These are phyloP conservation scores for Liodrosophila aerea DNA, from an alignment of 2,888 invertebrate species.

Conservation along the genomic window DNA sequence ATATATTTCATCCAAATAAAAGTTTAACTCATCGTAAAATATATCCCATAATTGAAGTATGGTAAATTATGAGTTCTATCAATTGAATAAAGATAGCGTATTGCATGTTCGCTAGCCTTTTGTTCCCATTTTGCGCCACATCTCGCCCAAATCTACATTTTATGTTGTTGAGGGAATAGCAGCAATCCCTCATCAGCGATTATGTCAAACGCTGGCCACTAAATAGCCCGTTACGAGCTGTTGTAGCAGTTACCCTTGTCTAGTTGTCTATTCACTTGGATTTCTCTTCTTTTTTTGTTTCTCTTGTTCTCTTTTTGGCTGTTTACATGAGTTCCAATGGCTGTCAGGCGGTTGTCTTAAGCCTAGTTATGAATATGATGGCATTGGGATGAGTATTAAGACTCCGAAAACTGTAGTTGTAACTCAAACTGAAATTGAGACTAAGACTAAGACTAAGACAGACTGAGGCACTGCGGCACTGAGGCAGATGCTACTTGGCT, in stretches of 20 bases:
- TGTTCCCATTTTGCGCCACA: neutral
- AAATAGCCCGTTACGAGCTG: slow-evolving; percentile 44
- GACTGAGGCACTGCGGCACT: neutral
- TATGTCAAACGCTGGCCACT: slow-evolving; percentile 69
- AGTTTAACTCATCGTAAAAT: too few species aligned
- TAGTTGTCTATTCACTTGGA: slow-evolving; percentile 14
- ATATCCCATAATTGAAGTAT: too few species aligned
- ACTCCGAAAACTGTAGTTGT: neutral
- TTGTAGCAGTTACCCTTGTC: slow-evolving; percentile 29
- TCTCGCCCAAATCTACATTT: neutral
- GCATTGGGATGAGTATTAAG: neutral
- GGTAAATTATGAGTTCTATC: too few species aligned
- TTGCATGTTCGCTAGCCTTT: neutral
- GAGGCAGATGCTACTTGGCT: slow-evolving; percentile 13
- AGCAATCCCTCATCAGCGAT: slow-evolving; percentile 67
- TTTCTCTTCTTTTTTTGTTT: slow-evolving; percentile 15
- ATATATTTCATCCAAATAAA: too few species aligned
- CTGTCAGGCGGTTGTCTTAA: slow-evolving; percentile 34
- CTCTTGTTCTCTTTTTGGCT: slow-evolving; percentile 20
- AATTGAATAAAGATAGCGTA: too few species aligned
- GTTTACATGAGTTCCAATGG: slow-evolving; percentile 24
- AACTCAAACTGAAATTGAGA: neutral
- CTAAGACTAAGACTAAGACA: slow-evolving; percentile 2
- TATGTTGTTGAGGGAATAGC: slow-evolving; percentile 4
- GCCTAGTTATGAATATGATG: slow-evolving; percentile 63